Evolutionary conservation across 1,140 invertebrate species (phyloP), one percentile per base, ranked within the genome.

Genomic region (Zaprionus nigranus): DNA sequence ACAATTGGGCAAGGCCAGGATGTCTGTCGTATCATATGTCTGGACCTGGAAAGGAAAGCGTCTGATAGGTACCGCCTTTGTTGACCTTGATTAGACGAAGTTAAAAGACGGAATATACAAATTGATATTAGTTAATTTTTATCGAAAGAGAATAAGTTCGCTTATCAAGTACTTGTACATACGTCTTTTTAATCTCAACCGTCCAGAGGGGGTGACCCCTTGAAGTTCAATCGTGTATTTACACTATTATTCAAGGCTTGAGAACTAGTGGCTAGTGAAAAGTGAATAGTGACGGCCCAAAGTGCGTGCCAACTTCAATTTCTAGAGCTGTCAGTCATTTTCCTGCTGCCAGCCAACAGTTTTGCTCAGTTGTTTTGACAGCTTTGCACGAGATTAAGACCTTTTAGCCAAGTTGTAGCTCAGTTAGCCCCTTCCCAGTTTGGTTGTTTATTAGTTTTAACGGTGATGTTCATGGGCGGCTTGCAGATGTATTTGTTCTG

Each of bases 61-160:
- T 72, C 93, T 96, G 66, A 95, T 97, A 80, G 96, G 96, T 54
- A 96, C 96, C 78, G 96, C 96, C 24, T 97, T 95, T 93, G 58
- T 75, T 5, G 56, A 88, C 5, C 20, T 53, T 34, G 13, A 26
- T 15, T 46, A 58, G 20, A 1, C 2, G 36, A 13, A 34, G 30
- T 11, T 11, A 11, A 9, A 9, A 51, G 51, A 5, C 13, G n/a
- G 17, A 49, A n/a, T 11, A 40, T 34, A 22, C 46, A 24, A 49
- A 61, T 46, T 5, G 26, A 60, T 49, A 43, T 43, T 43, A 49
- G 46, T 22, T 12, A 11, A 2, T 49, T 49, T 49, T 49, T 12
- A 49, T 49, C 12, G 15, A 15, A n/a, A 40, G 12, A 40, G 5
- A 13, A 40, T 13, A 40, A n/a, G 15, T 40, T 34, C 30, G 40